Conservation (phyloP, 1,140 invertebrate species). For the Saxidomus purpurata region DNA sequence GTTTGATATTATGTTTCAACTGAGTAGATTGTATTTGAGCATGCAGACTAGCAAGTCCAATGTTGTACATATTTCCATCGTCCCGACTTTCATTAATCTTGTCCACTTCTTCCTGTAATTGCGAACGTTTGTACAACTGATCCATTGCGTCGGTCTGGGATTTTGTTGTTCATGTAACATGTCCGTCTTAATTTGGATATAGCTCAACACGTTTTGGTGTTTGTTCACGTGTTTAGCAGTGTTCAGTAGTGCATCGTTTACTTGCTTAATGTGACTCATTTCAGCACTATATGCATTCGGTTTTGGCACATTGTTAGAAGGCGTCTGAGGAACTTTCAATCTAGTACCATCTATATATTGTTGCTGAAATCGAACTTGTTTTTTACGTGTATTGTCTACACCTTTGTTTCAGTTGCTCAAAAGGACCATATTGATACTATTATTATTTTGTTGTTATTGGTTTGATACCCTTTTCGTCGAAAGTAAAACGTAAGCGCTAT, state of each 20-base stretch:
- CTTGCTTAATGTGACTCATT: background rate
- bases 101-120: background rate
- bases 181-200: background rate
- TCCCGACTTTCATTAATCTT: background rate
- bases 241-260: background rate
- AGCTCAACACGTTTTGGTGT: background rate
- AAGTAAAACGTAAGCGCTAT: background rate
- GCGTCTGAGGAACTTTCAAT: too few relatives aligned
- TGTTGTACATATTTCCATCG: background rate
- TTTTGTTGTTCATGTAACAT: background rate
- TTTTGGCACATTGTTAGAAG: too few relatives aligned
- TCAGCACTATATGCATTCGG: background rate
- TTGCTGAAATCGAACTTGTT: too few relatives aligned
- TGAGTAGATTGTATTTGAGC: slow-evolving; percentile 8
- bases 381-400: too few relatives aligned
- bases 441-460: too few relatives aligned
- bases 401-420: too few relatives aligned
- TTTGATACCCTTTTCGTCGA: background rate
- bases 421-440: too few relatives aligned
- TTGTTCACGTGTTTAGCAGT: background rate
- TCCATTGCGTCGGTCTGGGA: background rate
- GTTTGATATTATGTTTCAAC: background rate
- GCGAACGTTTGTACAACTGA: background rate
- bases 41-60: background rate
- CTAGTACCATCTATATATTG: too few relatives aligned